phyloP scores from a whole-genome alignment of 2,113 vertebrate species.

The Pycnonotus jocosus region DNA sequence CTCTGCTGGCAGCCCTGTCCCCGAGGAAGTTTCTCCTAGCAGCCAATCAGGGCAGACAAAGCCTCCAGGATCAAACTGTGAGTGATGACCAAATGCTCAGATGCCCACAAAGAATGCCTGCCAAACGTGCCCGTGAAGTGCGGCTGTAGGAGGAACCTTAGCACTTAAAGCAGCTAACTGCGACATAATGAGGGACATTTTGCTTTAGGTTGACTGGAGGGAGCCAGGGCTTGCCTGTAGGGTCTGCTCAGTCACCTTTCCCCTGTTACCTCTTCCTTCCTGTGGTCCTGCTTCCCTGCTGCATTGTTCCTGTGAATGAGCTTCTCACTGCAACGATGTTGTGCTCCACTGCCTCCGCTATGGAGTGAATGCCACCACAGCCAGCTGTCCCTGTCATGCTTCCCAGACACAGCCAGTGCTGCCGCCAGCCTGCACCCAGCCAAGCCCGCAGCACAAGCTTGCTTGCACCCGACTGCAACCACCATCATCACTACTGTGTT shows the following conservation, averaged over 20 bases:
- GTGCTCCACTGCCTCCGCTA: not conserved
- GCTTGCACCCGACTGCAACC: not conserved
- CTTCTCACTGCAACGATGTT: not conserved
- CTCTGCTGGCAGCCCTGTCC: not conserved
- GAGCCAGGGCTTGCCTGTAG: accelerated
- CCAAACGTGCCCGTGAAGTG: too few relatives aligned
- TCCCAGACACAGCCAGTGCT: not conserved
- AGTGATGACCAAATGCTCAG: not conserved
- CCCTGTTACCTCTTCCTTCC: not conserved
- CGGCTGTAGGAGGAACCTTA: not conserved
- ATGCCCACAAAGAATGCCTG: not conserved
- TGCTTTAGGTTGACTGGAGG: not conserved
- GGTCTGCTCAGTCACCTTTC: not conserved
- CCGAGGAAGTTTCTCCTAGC: not conserved
- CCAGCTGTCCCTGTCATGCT: not conserved
- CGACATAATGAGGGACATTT: not conserved
- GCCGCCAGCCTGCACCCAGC: not conserved
- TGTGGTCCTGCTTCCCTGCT: not conserved
- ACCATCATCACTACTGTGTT: not conserved
- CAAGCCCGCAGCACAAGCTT: not conserved
- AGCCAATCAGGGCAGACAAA: not conserved
- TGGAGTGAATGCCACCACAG: not conserved
- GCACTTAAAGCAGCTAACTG: not conserved
- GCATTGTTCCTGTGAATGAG: accelerated
- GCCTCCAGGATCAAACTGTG: not conserved